A percentile compares a stretch with the other conserved stretches of the same genome.
Conservation (phyloP, 2,888 invertebrate species). For the Aromia moschata region DNA sequence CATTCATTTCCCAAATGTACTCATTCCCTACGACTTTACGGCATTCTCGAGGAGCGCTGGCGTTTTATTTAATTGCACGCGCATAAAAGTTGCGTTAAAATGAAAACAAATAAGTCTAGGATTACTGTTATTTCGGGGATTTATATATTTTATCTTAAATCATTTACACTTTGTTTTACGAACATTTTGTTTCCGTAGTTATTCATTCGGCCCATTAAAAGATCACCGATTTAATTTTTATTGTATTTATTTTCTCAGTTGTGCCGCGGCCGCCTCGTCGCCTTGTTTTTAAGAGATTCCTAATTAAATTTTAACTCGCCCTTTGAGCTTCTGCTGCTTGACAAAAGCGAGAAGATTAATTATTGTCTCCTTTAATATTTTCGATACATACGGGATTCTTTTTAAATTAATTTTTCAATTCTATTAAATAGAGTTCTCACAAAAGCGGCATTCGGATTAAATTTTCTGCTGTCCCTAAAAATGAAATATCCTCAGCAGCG, state of each 20-base stretch:
- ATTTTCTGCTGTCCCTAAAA: too few relatives aligned
- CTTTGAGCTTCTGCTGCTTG: neutral
- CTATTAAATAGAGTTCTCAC: too few relatives aligned
- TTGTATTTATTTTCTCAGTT: slow-evolving; percentile 19
- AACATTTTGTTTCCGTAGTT: slow-evolving; percentile 16
- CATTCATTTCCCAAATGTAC: neutral
- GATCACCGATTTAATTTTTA: slow-evolving; percentile 5
- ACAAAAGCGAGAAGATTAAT: slow-evolving; percentile 12
- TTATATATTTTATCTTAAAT: slow-evolving; percentile 19
- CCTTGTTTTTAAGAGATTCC: slow-evolving; percentile 1
- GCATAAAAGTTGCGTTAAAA: slow-evolving; percentile 17
- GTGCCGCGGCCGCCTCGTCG: neutral
- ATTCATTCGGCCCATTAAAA: slow-evolving; percentile 9
- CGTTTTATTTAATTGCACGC: slow-evolving; percentile 16
- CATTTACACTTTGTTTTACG: slow-evolving; percentile 15
- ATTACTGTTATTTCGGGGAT: slow-evolving; percentile 16
- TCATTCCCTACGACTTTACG: slow-evolving; percentile 7
- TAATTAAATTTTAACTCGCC: slow-evolving; percentile 6
- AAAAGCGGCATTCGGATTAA: too few relatives aligned
- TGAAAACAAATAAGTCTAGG: slow-evolving; percentile 20
- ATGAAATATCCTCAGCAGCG: too few relatives aligned
- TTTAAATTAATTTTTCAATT: too few relatives aligned
- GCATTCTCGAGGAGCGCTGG: slow-evolving; percentile 1
- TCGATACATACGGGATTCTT: too few relatives aligned
- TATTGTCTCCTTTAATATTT: neutral